Evolutionary conservation across 1,140 invertebrate species (phyloP).

Genomic region (Tetranychus cinnabarinus): DNA sequence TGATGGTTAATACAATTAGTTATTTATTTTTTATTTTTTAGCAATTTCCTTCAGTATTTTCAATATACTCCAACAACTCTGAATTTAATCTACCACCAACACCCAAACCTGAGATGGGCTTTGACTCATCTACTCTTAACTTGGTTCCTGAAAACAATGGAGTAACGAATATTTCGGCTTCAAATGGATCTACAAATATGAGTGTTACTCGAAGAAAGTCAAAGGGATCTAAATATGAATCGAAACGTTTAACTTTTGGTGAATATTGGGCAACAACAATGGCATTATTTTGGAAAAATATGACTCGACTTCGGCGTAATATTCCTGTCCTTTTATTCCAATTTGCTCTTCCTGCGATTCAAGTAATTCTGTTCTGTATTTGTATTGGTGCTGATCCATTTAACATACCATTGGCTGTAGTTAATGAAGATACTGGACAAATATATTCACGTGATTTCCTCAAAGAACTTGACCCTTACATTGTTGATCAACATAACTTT

Average conservation of each 20-base stretch:
- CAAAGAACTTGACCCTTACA: neutral
- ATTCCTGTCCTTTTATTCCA: slow-evolving; percentile 50
- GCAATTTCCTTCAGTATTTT: slow-evolving; percentile 7
- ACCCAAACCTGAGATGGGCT: neutral
- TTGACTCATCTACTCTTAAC: neutral
- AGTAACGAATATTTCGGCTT: too few species aligned
- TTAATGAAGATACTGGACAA: slow-evolving; percentile 22
- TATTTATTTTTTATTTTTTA: too few species aligned
- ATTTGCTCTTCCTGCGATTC: slow-evolving; percentile 65
- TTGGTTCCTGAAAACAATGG: too few species aligned
- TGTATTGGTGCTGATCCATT: slow-evolving; percentile 72
- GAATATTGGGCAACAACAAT: slow-evolving; percentile 25
- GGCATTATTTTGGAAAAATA: slow-evolving; percentile 72
- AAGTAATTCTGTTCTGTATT: slow-evolving; percentile 76
- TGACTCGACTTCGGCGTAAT: slow-evolving; percentile 74
- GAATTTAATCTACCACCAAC: neutral
- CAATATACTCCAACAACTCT: slow-evolving; percentile 1
- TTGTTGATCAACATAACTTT: slow-evolving; percentile 34
- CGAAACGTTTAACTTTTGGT: neutral
- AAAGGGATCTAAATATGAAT: neutral
- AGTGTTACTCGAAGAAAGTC: neutral
- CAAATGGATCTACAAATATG: too few species aligned
- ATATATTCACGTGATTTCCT: slow-evolving; percentile 5
- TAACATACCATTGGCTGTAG: slow-evolving; percentile 53
- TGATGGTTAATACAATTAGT: too few species aligned